Evolutionary conservation across 2,888 invertebrate species (phyloP), one percentile per base, ranked within the genome.

Genomic region (Dendrolimus houi): DNA sequence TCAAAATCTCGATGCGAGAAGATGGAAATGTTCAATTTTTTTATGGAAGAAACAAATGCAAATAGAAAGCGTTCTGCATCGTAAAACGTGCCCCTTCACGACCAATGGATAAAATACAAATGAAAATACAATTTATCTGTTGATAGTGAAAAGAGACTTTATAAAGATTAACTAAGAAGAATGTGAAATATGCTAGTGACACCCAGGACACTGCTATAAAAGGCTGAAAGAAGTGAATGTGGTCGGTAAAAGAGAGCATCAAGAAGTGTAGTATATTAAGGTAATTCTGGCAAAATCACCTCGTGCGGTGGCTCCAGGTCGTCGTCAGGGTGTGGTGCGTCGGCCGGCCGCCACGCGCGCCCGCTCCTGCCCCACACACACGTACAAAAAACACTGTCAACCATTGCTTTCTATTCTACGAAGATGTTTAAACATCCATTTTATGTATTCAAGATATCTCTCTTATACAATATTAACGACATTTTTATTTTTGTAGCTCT

Each of bases 211-310:
- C 74, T 72, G 79, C 73, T 81, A 73, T 77, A 79, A 72, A 82
- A 82, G 81, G 79, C 79, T 73, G 62, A 79, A 71, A 85, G 77
- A 81, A 77, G 85, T 85, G 85, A 81, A 77, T 75, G 86, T 85
- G 81, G 76, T 77, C 71, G 73, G 77, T 68, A 77, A 63, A 65
- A 72, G 69, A 72, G 66, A 72, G 66, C 63, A 68, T 72, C 68
- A 70, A 72, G 75, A 77, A 77, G 82, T 84, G 84, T 83, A 29
- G 29, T 29, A 29, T 29, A 29, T 29, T 77, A 83, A 85, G 87
- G 88, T 88, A 90, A 87, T 71, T 90, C 88, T 90, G 89, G 90
- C 89, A 88, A 89, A 89, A 87, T 91, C 91, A 91, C 91, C 91
- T 91, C 89, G 79, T 82, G 84, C 71, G 84, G 84, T 71, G 84